Base-by-base conservation (phyloP, 1,140 invertebrate species). In the Oscheius sp. region DNA sequence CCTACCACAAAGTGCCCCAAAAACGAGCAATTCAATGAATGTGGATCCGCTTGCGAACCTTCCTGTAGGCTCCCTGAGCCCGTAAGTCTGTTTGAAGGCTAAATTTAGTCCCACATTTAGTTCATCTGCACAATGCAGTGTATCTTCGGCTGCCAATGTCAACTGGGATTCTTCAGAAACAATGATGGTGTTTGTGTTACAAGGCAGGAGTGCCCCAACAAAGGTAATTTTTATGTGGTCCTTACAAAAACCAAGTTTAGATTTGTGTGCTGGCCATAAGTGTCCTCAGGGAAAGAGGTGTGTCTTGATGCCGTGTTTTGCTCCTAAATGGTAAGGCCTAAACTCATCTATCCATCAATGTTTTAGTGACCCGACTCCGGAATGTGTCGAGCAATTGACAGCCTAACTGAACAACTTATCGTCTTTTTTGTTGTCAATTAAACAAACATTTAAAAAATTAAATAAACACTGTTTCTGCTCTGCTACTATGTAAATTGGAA, bases 11-110 rank as follows among this genome's bases (percentile, higher is more conserved):
- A 55, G 23, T 23, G 15, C 15, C 61, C 49, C 55, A 59, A 59
- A 23, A 59, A 68, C 28, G 67, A 68, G 28, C 23, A 31, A 0
- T 68, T 68, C 55, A 31, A 68, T 2, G 32, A 32, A 4, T 68
- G 67, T 55, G 67, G 67, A 42, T 32, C 67, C 1, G 67, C 67
- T 42, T 68, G 67, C 23, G 67, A 68, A 55, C 67, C 67, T 28
- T 59, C 67, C 26, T 68, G 67, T 42, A 26, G 2, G 1, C 15
- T 2, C 15, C 67, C 52, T 10, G 61, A 38, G 10, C 67, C 67
- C n/a, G 67, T 59, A 34, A 58, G 38, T n/a, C 4, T 34, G 29
- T 26, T 18, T 13, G 46, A 46, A 0, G n/a, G 2, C 46, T 28
- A 3, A 64, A 35, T 38, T 64, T 18, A 15, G 1, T 4, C 18